These are phyloP conservation scores for Ailurus styani DNA, from an alignment of 2,113 vertebrate genomes.

Conservation along the genomic window DNA sequence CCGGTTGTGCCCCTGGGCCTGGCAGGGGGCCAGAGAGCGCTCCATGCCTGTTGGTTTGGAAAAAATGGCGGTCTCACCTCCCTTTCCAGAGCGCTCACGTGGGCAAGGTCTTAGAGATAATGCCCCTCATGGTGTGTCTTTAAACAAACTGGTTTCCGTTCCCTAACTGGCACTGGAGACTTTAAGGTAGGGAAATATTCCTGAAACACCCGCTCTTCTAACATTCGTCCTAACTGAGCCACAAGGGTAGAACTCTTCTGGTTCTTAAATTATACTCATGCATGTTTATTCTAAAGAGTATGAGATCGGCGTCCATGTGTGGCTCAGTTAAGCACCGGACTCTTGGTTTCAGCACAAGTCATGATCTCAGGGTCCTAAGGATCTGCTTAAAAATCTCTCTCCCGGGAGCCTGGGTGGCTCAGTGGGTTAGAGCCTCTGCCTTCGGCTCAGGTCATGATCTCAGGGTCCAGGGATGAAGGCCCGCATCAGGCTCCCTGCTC, in stretches of 20 bases:
- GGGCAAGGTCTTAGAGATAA: not conserved
- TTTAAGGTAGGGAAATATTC: not conserved
- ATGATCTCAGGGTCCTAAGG: not conserved
- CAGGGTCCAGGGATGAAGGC: no score
- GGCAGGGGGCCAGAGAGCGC: not conserved
- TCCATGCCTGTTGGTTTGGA: not conserved
- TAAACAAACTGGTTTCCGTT: not conserved
- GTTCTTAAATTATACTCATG: not conserved
- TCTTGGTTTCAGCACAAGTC: not conserved
- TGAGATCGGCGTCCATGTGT: rapidly evolving
- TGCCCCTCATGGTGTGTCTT: not conserved
- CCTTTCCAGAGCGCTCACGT: rapidly evolving
- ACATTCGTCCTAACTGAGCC: not conserved
- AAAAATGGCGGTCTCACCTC: not conserved
- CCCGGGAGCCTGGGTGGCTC: no score
- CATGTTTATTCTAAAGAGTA: not conserved
- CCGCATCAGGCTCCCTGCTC: no score
- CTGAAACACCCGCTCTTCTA: not conserved
- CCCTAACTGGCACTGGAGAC: not conserved
- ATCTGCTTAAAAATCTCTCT: no score
- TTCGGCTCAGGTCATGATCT: no score
- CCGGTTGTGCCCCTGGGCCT: not conserved
- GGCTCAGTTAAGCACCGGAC: not conserved
- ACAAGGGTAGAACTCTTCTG: not conserved
- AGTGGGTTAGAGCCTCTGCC: no score